Conservation (phyloP, 2,797 vertebrate species). For the Enteromius treurensis region DNA sequence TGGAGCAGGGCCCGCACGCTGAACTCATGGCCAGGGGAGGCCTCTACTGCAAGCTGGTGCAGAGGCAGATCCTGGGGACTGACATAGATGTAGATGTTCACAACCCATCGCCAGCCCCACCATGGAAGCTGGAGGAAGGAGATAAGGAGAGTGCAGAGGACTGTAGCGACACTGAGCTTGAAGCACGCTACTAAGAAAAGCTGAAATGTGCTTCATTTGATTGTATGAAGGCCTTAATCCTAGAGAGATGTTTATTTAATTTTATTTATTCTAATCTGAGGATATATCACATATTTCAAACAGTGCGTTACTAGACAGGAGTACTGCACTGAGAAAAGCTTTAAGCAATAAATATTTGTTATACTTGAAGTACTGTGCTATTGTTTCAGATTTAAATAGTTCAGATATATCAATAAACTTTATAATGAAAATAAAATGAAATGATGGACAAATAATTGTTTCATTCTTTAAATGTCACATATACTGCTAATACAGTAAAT, state of each 20-base stretch:
- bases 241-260: background rate
- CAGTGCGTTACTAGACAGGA: conserved; percentile 13
- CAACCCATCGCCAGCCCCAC: background rate
- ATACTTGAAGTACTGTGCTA: conserved; percentile 23
- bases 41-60: conserved; percentile 90
- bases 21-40: conserved; percentile 88
- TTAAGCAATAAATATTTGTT: conserved; percentile 20
- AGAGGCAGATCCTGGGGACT: conserved; percentile 87
- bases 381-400: background rate
- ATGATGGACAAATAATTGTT: background rate
- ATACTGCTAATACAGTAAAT: background rate
- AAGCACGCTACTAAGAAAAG: conserved; percentile 65
- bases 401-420: background rate
- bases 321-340: background rate
- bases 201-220: background rate
- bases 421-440: conserved; percentile 4
- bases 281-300: background rate
- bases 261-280: background rate
- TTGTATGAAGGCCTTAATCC: conserved; percentile 1
- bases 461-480: background rate
- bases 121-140: conserved; percentile 28
- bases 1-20: conserved; percentile 88
- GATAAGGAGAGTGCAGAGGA: conserved; percentile 51
- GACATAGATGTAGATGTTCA: conserved; percentile 68
- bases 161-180: conserved; percentile 66